These are phyloP conservation scores for Corvus hawaiiensis DNA, from an alignment of 2,113 vertebrate genomes.

Conservation along the genomic window DNA sequence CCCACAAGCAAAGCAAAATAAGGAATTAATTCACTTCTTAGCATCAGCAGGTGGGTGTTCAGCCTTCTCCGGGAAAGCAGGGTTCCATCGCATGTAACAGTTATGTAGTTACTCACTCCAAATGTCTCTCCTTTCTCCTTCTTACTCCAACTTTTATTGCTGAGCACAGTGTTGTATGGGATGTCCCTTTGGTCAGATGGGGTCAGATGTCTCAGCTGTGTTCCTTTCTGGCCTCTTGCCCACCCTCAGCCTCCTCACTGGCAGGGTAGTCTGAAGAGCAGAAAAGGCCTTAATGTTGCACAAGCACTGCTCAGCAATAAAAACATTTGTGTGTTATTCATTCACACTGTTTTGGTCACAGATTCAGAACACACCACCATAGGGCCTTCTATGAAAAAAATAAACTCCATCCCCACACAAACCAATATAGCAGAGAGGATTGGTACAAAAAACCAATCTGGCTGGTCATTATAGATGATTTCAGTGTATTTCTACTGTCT, in stretches of 20 bases:
- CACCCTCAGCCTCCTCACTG: background rate
- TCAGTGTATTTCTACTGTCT: background rate
- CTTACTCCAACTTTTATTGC: background rate
- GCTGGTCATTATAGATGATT: background rate
- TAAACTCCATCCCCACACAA: background rate
- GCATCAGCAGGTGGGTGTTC: background rate
- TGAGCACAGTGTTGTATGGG: rapidly evolving
- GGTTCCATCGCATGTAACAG: rapidly evolving
- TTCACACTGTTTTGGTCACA: background rate
- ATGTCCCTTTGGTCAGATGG: background rate
- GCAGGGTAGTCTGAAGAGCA: background rate
- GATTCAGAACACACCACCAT: background rate
- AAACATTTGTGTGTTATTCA: background rate
- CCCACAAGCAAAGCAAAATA: background rate
- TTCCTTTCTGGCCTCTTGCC: background rate
- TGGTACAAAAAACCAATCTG: background rate
- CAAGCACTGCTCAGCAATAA: background rate
- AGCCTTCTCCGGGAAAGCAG: background rate
- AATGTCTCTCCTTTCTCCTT: background rate
- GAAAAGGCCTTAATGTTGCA: background rate
- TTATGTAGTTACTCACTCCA: background rate
- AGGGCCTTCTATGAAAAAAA: background rate
- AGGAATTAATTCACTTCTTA: background rate
- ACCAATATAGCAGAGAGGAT: background rate
- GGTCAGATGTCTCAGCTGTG: background rate